phyloP scores from a whole-genome alignment of 2,113 vertebrate species.

The Galeopterus variegatus region DNA sequence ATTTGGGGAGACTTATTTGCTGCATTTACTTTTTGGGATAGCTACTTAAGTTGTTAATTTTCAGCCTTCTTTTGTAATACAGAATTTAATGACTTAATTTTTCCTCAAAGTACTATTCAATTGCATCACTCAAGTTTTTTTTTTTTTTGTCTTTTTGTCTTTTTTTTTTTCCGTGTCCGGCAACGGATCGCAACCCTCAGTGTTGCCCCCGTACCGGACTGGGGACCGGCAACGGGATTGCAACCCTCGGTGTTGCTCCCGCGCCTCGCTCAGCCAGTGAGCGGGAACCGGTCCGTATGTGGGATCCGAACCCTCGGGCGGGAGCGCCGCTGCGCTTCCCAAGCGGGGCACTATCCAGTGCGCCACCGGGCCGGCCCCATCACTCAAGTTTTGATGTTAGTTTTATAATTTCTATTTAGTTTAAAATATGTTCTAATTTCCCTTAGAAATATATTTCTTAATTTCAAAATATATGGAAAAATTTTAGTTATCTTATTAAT shows the following conservation, averaged over 20 bases:
- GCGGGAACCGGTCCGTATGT: no score
- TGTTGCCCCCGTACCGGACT: no score
- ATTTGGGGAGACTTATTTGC: background rate
- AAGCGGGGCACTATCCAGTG: no score
- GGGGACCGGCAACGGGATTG: no score
- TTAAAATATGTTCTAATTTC: background rate
- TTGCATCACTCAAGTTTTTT: background rate
- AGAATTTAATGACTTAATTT: background rate
- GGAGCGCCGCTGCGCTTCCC: no score
- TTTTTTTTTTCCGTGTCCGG: no score
- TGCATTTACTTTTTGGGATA: background rate
- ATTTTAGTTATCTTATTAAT: background rate
- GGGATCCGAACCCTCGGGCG: no score
- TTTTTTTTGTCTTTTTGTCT: no score
- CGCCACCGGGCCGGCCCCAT: no score
- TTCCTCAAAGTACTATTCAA: background rate
- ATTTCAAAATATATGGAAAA: background rate
- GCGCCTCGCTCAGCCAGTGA: no score
- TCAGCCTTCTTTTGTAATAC: background rate
- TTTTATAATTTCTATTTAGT: background rate
- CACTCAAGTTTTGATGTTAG: background rate
- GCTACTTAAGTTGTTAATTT: background rate
- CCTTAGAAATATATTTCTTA: background rate
- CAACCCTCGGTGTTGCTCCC: no score
- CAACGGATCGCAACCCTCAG: no score